These are phyloP conservation scores for Danio kyathit DNA, from an alignment of 2,797 vertebrate genomes.

Conservation along the genomic window DNA sequence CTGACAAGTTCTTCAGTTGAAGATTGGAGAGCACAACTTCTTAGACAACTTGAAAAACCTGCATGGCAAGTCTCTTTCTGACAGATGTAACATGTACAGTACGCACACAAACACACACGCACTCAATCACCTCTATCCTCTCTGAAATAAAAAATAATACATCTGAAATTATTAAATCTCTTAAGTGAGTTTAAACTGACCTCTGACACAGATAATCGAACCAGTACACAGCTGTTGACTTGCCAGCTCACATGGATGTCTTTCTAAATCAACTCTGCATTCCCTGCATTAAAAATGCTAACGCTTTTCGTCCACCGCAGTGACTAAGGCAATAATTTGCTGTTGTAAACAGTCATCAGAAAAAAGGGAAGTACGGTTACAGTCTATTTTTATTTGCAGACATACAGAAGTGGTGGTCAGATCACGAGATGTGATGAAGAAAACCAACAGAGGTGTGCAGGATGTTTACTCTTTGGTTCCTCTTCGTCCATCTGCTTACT, in stretches of 20 bases:
- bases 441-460: constrained; percentile 28
- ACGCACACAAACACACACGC: background rate
- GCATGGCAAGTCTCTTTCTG: constrained; percentile 25
- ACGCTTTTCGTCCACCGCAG: constrained; percentile 11
- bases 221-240: background rate
- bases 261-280: background rate
- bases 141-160: background rate
- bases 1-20: constrained; percentile 64
- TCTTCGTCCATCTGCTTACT: constrained; percentile 3
- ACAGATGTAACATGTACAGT: background rate
- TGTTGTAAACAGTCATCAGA: constrained; percentile 35
- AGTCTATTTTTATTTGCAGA: constrained; percentile 46
- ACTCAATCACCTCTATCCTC: background rate
- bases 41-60: constrained; percentile 62
- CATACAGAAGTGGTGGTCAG: constrained; percentile 32
- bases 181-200: constrained; percentile 5
- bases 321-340: constrained; percentile 37
- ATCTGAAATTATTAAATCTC: background rate
- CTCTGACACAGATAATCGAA: background rate
- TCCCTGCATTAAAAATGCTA: constrained; percentile 4
- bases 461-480: constrained; percentile 43
- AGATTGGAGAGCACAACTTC: constrained; percentile 56
- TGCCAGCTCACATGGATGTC: background rate
- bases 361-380: constrained; percentile 39
- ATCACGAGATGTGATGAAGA: constrained; percentile 36